Percentiles rank a stretch among this genome's conserved stretches.
phyloP scores from a whole-genome alignment of 2,797 vertebrate species.

The Hippopotamyrus pictus region DNA sequence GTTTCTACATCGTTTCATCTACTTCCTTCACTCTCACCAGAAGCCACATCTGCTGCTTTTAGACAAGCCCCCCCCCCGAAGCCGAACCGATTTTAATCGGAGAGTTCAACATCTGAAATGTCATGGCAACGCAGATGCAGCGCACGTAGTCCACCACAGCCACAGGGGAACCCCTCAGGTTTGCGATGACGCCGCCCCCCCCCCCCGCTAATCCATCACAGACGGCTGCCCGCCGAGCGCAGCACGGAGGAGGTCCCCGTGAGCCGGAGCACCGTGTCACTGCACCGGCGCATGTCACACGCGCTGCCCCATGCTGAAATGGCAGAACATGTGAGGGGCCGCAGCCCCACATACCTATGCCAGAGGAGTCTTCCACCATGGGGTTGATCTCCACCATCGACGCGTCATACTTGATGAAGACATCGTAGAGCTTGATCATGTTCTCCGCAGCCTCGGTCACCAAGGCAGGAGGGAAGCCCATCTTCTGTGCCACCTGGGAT shows the following conservation, averaged over 20 bases:
- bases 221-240: neutral
- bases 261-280: neutral
- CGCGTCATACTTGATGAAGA: slow-evolving; percentile 93
- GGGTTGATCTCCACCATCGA: slow-evolving; percentile 98
- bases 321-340: neutral
- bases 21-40: neutral
- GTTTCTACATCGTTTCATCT: neutral
- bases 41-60: neutral
- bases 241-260: neutral
- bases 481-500: slow-evolving; percentile 80
- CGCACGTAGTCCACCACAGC: neutral
- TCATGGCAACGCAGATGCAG: neutral
- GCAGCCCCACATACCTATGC: slow-evolving; percentile 67
- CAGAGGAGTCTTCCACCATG: slow-evolving; percentile 94
- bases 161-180: neutral
- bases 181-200: neutral
- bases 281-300: neutral
- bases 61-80: neutral
- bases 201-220: neutral
- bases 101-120: neutral
- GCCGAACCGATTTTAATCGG: neutral
- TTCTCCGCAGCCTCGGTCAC: slow-evolving; percentile 86
- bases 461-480: slow-evolving; percentile 84
- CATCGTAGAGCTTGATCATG: slow-evolving; percentile 89
- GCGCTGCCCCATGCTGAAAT: neutral